Evolutionary conservation across 1,140 invertebrate genomes (phyloP).

Genomic region (Venturia canescens): DNA sequence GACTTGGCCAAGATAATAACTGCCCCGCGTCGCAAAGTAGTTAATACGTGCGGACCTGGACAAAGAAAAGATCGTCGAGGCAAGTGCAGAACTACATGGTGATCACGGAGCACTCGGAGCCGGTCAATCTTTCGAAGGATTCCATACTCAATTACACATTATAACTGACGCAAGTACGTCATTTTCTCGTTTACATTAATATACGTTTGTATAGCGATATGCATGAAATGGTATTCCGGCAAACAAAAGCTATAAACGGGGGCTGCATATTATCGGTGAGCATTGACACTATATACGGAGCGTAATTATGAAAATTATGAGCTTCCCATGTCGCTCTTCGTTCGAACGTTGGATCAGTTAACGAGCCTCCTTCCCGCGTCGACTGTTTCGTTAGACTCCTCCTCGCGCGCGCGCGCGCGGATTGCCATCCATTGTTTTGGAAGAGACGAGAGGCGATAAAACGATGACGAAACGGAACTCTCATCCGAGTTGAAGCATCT

Average conservation of each 20-base stretch:
- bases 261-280: no score
- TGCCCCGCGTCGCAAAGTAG: slow-evolving; percentile 55
- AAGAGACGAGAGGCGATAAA: background rate
- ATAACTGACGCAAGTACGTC: background rate
- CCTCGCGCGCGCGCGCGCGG: no score
- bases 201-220: no score
- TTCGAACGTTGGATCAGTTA: background rate
- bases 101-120: slow-evolving; percentile 25
- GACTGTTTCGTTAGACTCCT: background rate
- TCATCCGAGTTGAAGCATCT: background rate
- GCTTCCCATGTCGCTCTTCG: background rate
- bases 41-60: slow-evolving; percentile 56
- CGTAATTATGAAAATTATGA: slow-evolving; percentile 11
- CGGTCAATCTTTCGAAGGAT: background rate
- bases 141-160: background rate
- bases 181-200: background rate
- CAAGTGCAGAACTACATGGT: slow-evolving; percentile 64
- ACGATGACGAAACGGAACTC: background rate
- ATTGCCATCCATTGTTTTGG: no score
- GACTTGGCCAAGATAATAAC: slow-evolving; percentile 59
- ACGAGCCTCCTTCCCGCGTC: slow-evolving; percentile 1
- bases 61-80: slow-evolving; percentile 62
- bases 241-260: slow-evolving; percentile 1
- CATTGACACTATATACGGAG: background rate
- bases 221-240: background rate